phyloP scores from a whole-genome alignment of 1,140 invertebrate genomes.

The Epicauta chinensis region DNA sequence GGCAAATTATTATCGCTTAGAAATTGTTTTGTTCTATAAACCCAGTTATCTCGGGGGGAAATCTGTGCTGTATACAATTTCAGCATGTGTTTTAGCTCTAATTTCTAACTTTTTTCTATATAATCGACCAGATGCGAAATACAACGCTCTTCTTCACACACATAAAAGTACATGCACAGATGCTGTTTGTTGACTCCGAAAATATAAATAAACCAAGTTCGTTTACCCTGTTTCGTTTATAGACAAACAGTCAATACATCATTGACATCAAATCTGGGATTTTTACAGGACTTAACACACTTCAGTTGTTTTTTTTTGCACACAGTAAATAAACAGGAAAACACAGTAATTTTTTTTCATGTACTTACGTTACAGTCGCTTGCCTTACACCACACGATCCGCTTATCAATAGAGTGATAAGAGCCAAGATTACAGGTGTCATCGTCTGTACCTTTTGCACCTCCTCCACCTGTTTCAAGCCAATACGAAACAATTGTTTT shows the following conservation, averaged over 20 bases:
- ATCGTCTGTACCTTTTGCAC: slow-evolving; percentile 1
- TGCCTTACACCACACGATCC: no score
- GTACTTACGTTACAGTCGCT: no score
- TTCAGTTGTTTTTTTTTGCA: no score
- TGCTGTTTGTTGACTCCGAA: neutral
- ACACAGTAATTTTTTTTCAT: no score
- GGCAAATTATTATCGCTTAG: no score
- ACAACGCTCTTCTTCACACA: neutral
- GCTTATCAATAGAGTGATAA: neutral
- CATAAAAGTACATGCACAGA: neutral
- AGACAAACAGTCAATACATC: neutral
- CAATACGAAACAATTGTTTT: no score
- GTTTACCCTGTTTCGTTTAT: neutral
- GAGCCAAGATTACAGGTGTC: neutral
- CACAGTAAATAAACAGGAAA: no score
- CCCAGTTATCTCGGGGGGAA: neutral
- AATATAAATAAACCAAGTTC: slow-evolving; percentile 5
- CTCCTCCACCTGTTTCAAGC: no score
- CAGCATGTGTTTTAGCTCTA: neutral
- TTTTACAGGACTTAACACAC: no score
- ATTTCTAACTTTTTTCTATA: neutral
- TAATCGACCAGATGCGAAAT: neutral
- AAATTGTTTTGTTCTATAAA: neutral
- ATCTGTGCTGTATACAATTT: neutral
- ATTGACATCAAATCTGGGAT: no score